phyloP scores from a whole-genome alignment of 2,797 vertebrate species.

The Hipposideros larvatus region DNA sequence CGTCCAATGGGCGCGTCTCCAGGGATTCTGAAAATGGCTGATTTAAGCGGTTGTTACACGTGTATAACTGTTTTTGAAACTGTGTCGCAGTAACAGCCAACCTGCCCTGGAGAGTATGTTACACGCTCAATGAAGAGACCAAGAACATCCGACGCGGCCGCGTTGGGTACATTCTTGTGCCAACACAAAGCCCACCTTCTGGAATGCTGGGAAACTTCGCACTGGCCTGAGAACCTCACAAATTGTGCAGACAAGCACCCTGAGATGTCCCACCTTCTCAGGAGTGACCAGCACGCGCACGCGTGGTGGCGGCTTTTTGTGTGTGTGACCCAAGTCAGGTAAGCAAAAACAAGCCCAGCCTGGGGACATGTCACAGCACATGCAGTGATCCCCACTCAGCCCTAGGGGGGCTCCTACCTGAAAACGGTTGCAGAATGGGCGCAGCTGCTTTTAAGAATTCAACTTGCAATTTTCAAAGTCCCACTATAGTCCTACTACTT shows the following conservation, averaged over 20 bases:
- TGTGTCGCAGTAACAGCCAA: rapidly evolving
- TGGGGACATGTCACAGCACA: rapidly evolving
- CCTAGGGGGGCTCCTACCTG: not conserved
- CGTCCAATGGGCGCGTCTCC: rapidly evolving
- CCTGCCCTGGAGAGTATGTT: not conserved
- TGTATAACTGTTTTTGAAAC: rapidly evolving
- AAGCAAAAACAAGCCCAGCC: not conserved
- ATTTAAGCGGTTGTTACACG: rapidly evolving
- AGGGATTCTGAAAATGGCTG: too few relatives aligned
- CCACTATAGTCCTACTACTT: not conserved
- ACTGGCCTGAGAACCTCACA: too few relatives aligned
- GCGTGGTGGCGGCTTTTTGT: rapidly evolving
- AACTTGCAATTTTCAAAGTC: not conserved
- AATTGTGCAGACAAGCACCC: not conserved
- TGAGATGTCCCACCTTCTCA: not conserved
- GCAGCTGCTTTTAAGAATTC: rapidly evolving
- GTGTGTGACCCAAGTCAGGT: not conserved
- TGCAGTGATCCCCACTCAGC: too few relatives aligned
- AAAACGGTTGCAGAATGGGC: rapidly evolving
- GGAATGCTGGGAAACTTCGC: not conserved
- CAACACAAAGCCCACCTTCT: not conserved
- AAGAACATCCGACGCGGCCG: rapidly evolving
- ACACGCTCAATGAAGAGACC: rapidly evolving
- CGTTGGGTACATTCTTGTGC: rapidly evolving
- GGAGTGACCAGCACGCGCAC: rapidly evolving